Evolutionary conservation across 2,113 vertebrate species (phyloP).

Genomic region (Cyprinodon brontotheroides): DNA sequence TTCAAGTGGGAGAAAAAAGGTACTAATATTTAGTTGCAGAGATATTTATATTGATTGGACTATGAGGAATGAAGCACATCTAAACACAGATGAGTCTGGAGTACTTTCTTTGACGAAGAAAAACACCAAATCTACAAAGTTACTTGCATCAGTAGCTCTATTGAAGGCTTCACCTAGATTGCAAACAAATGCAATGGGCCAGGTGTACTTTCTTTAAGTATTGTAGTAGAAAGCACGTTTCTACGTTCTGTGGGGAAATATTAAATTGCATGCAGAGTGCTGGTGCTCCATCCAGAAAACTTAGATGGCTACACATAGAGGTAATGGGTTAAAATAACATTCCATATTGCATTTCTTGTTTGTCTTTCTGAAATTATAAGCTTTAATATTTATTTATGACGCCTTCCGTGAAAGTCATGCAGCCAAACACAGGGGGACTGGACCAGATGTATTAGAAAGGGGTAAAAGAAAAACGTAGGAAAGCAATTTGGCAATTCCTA

Average conservation of each 20-base stretch:
- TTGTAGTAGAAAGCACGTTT: no score
- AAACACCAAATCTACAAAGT: no score
- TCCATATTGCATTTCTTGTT: neutral
- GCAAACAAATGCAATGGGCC: neutral
- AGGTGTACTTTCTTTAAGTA: neutral
- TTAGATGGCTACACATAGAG: neutral
- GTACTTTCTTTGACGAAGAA: no score
- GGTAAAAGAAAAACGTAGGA: neutral
- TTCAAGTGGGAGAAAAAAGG: no score
- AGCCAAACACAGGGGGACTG: neutral
- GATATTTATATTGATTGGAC: no score
- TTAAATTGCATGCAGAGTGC: neutral
- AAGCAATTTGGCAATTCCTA: neutral
- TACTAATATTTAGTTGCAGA: no score
- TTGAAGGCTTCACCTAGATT: neutral
- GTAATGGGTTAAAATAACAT: neutral
- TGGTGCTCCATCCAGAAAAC: neutral
- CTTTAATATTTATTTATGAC: neutral
- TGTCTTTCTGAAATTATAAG: neutral
- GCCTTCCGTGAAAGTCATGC: neutral
- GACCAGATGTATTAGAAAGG: neutral
- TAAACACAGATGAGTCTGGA: no score
- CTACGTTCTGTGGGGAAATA: neutral
- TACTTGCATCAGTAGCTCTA: neutral
- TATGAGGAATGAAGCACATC: no score